phyloP scores from a whole-genome alignment of 2,888 invertebrate species.

The Brachypterus glaber region DNA sequence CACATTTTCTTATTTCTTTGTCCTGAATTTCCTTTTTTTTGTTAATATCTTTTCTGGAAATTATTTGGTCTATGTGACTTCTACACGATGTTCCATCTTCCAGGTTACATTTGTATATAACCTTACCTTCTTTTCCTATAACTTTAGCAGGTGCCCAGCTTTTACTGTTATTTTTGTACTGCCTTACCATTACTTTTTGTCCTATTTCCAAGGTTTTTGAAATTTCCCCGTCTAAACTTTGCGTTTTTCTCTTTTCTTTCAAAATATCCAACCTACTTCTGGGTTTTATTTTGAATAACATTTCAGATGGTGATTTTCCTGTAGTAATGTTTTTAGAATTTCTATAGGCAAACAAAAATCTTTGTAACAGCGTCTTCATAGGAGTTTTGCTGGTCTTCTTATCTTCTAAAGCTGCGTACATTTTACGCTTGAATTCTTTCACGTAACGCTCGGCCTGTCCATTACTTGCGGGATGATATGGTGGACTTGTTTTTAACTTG shows the following conservation, averaged over 20 bases:
- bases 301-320: slow-evolving; percentile 7
- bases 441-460: slow-evolving; percentile 18
- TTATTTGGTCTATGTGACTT: too few species aligned
- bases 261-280: slow-evolving; percentile 9
- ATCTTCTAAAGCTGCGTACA: slow-evolving; percentile 8
- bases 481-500: slow-evolving; percentile 1
- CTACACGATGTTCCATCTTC: too few species aligned
- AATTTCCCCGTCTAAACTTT: too few species aligned
- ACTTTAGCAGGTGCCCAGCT: too few species aligned
- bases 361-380: slow-evolving; percentile 4
- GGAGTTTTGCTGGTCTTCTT: not conserved
- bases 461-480: slow-evolving; percentile 15
- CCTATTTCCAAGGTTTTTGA: too few species aligned
- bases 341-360: slow-evolving; percentile 16
- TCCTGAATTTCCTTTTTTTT: too few species aligned
- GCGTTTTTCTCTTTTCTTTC: not conserved
- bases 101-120: too few species aligned
- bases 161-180: too few species aligned
- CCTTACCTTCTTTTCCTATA: too few species aligned
- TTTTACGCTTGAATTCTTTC: slow-evolving; percentile 12
- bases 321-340: slow-evolving; percentile 13
- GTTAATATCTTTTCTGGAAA: too few species aligned
- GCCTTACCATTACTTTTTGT: too few species aligned
- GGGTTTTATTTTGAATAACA: slow-evolving; percentile 11
- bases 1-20: too few species aligned